Evolutionary conservation across 1,140 invertebrate genomes (phyloP).

Genomic region (Zaprionus camerounensis): DNA sequence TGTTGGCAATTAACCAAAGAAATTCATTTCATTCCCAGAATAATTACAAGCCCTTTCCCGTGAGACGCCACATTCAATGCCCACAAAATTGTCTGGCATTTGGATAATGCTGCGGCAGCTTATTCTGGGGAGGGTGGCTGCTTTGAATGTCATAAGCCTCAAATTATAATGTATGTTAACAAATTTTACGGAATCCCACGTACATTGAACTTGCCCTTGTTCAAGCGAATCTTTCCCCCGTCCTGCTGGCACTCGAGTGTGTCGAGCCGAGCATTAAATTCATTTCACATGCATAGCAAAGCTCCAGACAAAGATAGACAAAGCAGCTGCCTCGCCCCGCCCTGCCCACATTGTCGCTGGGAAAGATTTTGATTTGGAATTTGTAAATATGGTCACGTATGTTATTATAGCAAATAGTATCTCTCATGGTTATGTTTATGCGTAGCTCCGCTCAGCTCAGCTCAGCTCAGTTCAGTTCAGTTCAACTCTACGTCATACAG

Average conservation of each 20-base stretch:
- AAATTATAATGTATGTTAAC: constrained; percentile 74
- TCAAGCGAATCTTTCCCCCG: not conserved
- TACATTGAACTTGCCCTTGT: constrained; percentile 29
- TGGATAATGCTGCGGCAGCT: constrained; percentile 14
- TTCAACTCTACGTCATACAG: constrained; percentile 43
- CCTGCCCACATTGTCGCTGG: constrained; percentile 28
- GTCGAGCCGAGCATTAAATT: constrained; percentile 56
- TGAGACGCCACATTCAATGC: not conserved
- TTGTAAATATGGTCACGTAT: constrained; percentile 83
- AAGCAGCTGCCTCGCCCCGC: constrained; percentile 21
- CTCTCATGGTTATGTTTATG: constrained; percentile 79
- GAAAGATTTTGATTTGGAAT: constrained; percentile 76
- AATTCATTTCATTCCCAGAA: constrained; percentile 9
- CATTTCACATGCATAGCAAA: constrained; percentile 70
- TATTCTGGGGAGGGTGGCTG: not conserved
- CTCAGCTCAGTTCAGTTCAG: not conserved
- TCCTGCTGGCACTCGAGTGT: not conserved
- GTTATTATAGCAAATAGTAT: constrained; percentile 80
- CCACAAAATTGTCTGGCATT: constrained; percentile 24
- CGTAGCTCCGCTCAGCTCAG: constrained; percentile 17
- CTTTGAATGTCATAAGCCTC: constrained; percentile 52
- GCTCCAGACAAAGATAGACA: constrained; percentile 43
- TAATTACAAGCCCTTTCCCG: constrained; percentile 6
- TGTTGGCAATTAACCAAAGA: constrained; percentile 6
- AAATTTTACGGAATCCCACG: constrained; percentile 59